Evolutionary conservation across 2,113 vertebrate species (phyloP).

Genomic region (Strigops habroptila): DNA sequence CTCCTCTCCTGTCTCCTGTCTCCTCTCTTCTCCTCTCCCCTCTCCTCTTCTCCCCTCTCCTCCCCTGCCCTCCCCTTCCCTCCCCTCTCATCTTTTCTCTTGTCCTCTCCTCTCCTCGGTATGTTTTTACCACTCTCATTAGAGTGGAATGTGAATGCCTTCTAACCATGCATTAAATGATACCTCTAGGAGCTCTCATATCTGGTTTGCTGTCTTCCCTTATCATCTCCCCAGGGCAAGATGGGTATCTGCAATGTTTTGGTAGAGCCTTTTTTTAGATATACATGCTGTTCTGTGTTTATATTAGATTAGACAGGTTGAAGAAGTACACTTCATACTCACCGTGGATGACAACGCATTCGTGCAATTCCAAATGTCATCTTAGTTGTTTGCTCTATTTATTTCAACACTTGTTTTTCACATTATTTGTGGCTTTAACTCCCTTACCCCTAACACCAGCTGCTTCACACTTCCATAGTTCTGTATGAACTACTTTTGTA

Average conservation of each 20-base stretch:
- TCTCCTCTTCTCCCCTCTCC: too few species aligned
- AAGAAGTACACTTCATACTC: not conserved
- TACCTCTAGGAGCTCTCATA: not conserved
- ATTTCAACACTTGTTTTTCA: conserved; percentile 33
- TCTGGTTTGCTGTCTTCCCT: not conserved
- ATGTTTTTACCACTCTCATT: not conserved
- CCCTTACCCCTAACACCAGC: not conserved
- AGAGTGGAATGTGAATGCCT: not conserved
- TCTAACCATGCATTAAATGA: not conserved
- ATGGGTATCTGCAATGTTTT: conserved; percentile 7
- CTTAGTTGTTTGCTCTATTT: conserved; percentile 2
- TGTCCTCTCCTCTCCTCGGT: not conserved
- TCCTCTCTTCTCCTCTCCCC: too few species aligned
- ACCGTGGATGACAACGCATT: not conserved
- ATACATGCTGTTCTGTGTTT: not conserved
- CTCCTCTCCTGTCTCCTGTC: too few species aligned
- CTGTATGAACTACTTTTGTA: not conserved
- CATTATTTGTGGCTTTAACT: not conserved
- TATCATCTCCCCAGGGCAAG: conserved; percentile 1
- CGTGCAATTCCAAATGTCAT: conserved; percentile 17
- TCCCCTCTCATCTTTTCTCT: not conserved
- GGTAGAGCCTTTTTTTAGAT: not conserved
- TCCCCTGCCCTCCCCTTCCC: not conserved
- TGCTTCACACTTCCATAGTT: not conserved
- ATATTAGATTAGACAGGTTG: not conserved